A percentile compares a stretch with the other conserved stretches of the same genome.
Evolutionary conservation across 2,888 invertebrate species (phyloP).

Genomic region (Mylabris sibirica): DNA sequence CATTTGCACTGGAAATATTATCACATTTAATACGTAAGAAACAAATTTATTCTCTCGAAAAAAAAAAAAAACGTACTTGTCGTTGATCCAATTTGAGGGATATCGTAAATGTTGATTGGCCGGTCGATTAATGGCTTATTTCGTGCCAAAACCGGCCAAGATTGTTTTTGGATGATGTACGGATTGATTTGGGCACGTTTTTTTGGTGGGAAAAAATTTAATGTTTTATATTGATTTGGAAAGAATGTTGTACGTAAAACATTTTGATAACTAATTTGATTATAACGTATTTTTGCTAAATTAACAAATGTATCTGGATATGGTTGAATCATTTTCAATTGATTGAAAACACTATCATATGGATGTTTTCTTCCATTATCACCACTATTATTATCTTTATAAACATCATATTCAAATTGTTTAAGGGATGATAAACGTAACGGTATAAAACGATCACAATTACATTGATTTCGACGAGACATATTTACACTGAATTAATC

Average conservation of each 20-base stretch:
- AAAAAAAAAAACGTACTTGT: no score
- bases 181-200: background rate
- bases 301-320: conserved; percentile 14
- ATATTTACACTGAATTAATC: background rate
- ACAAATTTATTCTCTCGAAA: background rate
- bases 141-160: conserved; percentile 22
- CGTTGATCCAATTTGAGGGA: conserved; percentile 18
- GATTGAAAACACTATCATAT: no score
- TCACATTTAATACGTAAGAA: background rate
- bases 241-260: conserved; percentile 11
- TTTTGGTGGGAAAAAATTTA: conserved; percentile 28
- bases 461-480: background rate
- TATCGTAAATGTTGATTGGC: conserved; percentile 21
- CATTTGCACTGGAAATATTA: conserved; percentile 18
- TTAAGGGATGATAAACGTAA: background rate
- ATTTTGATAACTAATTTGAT: conserved; percentile 18
- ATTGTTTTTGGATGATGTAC: background rate
- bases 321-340: background rate
- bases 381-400: background rate
- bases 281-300: conserved; percentile 24
- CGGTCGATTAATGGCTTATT: conserved; percentile 21
- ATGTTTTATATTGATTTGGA: conserved; percentile 18
- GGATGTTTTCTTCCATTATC: background rate
- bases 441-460: conserved; percentile 8
- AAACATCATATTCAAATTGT: background rate